These are phyloP conservation scores for Drosophila nr. perissopoda DNA, from an alignment of 2,888 invertebrate genomes.

Conservation along the genomic window DNA sequence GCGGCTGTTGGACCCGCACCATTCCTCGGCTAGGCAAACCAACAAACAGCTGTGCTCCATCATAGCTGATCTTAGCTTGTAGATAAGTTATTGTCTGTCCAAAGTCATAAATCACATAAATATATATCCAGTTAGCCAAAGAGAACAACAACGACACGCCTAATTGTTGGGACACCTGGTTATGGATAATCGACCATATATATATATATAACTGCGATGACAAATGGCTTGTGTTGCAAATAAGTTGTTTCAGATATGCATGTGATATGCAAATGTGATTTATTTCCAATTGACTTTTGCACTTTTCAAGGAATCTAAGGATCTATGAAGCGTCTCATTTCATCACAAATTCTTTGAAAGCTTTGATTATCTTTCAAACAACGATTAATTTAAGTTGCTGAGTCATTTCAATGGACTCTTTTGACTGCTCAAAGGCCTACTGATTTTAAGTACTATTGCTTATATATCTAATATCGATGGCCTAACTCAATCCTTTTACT, in stretches of 20 bases:
- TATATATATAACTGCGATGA: constrained; percentile 6
- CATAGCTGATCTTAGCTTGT: constrained; percentile 55
- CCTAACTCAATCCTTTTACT: background rate
- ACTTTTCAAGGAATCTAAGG: background rate
- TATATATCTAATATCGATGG: background rate
- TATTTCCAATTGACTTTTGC: background rate
- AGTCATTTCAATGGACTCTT: background rate
- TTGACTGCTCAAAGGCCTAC: background rate
- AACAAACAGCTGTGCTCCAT: constrained; percentile 16
- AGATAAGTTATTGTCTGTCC: constrained; percentile 72
- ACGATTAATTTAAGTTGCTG: background rate
- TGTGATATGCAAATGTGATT: constrained; percentile 2
- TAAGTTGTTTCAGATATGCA: constrained; percentile 19
- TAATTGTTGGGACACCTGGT: constrained; percentile 52
- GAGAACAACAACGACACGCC: constrained; percentile 35
- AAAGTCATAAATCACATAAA: constrained; percentile 52
- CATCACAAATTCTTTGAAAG: background rate
- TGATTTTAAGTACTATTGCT: background rate
- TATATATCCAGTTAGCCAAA: constrained; percentile 67
- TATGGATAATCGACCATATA: constrained; percentile 16
- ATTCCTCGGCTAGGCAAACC: constrained; percentile 51
- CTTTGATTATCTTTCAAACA: background rate
- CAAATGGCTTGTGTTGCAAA: constrained; percentile 24
- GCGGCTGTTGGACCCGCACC: constrained; percentile 44
- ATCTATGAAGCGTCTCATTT: background rate